Conservation (phyloP, 2,888 invertebrate species). For the Galerucella pusilla region DNA sequence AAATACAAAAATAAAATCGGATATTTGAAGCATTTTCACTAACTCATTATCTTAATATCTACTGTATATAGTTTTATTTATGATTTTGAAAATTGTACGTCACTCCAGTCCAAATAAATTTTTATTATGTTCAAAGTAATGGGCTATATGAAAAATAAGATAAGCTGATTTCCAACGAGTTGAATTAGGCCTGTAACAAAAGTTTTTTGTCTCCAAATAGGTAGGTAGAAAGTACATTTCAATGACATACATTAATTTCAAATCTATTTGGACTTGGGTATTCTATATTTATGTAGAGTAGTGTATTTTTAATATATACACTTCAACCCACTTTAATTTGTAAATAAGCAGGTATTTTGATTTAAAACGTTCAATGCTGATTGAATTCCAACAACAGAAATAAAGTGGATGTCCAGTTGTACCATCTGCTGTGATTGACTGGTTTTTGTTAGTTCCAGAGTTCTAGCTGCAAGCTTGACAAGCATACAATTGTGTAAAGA, state of each 20-base stretch:
- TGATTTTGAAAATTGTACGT: slow-evolving; percentile 16
- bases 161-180: no score
- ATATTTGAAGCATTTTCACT: slow-evolving; percentile 50
- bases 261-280: not conserved
- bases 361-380: slow-evolving; percentile 31
- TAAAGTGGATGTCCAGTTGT: no score
- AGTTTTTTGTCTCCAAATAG: no score
- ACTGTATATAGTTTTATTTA: slow-evolving; percentile 21
- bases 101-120: not conserved
- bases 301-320: slow-evolving; percentile 31
- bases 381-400: slow-evolving; percentile 9
- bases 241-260: no score
- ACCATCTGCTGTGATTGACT: no score
- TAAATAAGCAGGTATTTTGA: slow-evolving; percentile 42
- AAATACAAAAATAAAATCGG: slow-evolving; percentile 58
- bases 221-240: no score
- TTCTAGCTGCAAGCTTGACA: no score
- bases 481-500: no score
- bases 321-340: slow-evolving; percentile 37
- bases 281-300: slow-evolving; percentile 18
- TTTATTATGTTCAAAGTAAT: no score
- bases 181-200: no score
- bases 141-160: no score
- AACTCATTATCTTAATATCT: slow-evolving; percentile 28
- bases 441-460: no score